phyloP scores from a whole-genome alignment of 2,797 vertebrate species.

The Muscicapa striata region DNA sequence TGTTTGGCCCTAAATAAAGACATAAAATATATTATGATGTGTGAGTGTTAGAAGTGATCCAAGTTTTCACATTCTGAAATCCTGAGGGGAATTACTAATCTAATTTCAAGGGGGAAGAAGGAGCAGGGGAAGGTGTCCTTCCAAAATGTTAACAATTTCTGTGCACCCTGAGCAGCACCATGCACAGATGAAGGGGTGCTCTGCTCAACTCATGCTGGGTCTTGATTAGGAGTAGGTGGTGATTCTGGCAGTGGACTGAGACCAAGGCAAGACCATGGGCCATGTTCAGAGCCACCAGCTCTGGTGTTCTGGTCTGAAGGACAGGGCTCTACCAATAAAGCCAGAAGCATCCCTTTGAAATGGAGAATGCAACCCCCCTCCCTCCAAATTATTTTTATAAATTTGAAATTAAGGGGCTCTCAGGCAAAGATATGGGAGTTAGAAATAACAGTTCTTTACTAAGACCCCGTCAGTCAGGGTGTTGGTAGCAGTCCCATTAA shows the following conservation, averaged over 20 bases:
- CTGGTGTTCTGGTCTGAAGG: too few species aligned
- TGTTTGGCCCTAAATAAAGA: conserved; percentile 4
- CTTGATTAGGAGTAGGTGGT: background rate
- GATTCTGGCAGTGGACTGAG: background rate
- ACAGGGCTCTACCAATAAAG: too few species aligned
- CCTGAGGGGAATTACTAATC: background rate
- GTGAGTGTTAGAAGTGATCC: background rate
- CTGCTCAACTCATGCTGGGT: background rate
- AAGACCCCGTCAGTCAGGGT: too few species aligned
- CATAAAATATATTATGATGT: background rate
- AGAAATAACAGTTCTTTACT: too few species aligned
- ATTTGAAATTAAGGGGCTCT: too few species aligned
- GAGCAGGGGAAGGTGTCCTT: rapidly evolving
- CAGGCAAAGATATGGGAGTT: too few species aligned
- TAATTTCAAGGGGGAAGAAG: background rate
- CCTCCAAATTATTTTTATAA: too few species aligned
- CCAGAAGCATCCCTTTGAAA: too few species aligned
- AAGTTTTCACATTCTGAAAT: conserved; percentile 14
- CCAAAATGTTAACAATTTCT: background rate
- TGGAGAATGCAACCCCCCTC: too few species aligned
- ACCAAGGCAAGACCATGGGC: background rate
- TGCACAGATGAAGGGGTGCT: background rate
- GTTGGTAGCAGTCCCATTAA: too few species aligned
- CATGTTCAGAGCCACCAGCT: background rate
- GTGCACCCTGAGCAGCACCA: too few species aligned